Evolutionary conservation across 2,113 vertebrate genomes (phyloP).

Genomic region (Steatornis caripensis): DNA sequence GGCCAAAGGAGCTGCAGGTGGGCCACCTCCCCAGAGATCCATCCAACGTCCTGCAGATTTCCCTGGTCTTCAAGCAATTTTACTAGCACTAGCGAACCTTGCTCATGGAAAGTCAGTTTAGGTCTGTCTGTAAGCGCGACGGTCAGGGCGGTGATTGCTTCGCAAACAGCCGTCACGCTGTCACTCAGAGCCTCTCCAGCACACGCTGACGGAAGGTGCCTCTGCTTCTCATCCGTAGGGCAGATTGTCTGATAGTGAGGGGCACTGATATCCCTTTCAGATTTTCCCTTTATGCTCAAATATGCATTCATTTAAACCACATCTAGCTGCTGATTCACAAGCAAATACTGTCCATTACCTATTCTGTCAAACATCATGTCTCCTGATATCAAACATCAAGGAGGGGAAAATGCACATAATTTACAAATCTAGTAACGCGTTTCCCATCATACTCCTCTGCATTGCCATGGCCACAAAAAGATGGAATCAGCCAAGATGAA

Average conservation of each 20-base stretch:
- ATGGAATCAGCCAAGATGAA: conserved; percentile 36
- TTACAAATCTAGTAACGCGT: conserved; percentile 17
- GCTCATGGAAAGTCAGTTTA: background rate
- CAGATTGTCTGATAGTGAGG: background rate
- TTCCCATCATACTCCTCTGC: conserved; percentile 20
- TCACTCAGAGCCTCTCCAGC: background rate
- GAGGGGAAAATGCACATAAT: background rate
- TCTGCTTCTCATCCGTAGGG: background rate
- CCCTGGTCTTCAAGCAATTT: background rate
- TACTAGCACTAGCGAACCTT: background rate
- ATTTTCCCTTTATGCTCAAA: background rate
- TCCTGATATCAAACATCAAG: background rate
- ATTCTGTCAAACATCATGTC: conserved; percentile 4
- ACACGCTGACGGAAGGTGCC: background rate
- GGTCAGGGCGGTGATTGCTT: background rate
- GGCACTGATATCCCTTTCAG: background rate
- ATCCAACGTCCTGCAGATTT: background rate
- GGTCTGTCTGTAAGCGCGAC: fast-evolving
- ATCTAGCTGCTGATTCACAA: conserved; percentile 3
- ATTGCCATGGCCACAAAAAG: conserved; percentile 16
- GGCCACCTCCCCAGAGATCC: background rate
- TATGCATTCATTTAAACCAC: background rate
- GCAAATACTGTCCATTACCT: background rate
- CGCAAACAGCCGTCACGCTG: background rate
- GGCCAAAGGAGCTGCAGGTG: background rate